phyloP scores from a whole-genome alignment of 2,113 vertebrate species.

The Neotoma lepida region DNA sequence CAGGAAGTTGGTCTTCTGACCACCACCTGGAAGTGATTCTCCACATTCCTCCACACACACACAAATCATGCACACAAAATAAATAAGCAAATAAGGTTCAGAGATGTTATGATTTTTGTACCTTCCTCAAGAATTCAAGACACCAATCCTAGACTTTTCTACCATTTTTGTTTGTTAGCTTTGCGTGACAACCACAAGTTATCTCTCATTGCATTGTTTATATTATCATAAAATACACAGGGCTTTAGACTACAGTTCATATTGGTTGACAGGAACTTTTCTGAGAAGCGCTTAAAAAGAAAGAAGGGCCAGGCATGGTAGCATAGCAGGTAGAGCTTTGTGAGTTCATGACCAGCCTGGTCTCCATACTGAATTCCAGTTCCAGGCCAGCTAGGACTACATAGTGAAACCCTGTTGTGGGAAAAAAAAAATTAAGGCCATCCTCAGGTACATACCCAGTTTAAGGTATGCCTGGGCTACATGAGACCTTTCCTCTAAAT shows the following conservation, averaged over 20 bases:
- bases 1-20: background rate
- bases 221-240: background rate
- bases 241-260: slow-evolving; percentile 26
- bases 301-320: background rate
- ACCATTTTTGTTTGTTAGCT: background rate
- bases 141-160: slow-evolving; percentile 7
- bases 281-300: slow-evolving; percentile 44
- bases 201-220: background rate
- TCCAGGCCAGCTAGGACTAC: no score
- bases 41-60: background rate
- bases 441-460: background rate
- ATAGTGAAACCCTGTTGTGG: background rate
- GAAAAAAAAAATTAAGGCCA: background rate
- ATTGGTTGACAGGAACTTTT: slow-evolving; percentile 4
- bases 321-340: background rate
- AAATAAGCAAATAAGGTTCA: background rate
- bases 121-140: slow-evolving; percentile 42
- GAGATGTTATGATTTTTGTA: background rate
- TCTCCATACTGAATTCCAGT: background rate
- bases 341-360: background rate
- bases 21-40: background rate
- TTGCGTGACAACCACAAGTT: background rate
- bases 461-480: background rate
- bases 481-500: background rate
- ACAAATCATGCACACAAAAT: background rate